Conservation (phyloP, 2,797 vertebrate genomes). For the Sciurus vulgaris region DNA sequence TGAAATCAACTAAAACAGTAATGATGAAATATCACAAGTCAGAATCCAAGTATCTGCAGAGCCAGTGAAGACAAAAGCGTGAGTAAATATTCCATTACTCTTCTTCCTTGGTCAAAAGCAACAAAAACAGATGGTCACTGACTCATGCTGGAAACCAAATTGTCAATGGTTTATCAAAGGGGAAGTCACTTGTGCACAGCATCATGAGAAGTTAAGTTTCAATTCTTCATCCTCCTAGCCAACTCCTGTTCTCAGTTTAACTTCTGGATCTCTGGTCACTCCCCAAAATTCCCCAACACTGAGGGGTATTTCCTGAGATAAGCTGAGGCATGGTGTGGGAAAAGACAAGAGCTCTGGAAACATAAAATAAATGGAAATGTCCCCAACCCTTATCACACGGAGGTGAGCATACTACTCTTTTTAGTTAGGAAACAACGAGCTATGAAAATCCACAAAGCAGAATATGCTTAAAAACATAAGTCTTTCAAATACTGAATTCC, state of each 20-base stretch:
- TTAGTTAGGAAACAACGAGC: neutral
- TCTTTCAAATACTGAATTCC: neutral
- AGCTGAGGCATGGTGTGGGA: neutral
- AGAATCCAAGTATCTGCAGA: neutral
- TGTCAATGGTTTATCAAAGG: conserved; percentile 68
- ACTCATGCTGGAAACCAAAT: conserved; percentile 57
- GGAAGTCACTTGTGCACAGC: conserved; percentile 34
- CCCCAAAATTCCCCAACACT: neutral
- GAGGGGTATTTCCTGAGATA: conserved; percentile 57
- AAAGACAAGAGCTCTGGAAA: neutral
- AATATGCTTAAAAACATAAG: neutral
- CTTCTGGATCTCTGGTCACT: neutral
- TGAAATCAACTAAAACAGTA: conserved; percentile 47
- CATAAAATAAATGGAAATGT: neutral
- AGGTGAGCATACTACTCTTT: neutral
- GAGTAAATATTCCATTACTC: conserved; percentile 11
- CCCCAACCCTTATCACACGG: neutral
- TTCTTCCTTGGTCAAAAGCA: conserved; percentile 30
- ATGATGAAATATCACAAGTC: neutral
- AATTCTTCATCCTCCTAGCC: conserved; percentile 54
- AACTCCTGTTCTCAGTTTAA: neutral
- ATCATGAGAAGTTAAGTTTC: conserved; percentile 65
- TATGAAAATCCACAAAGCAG: neutral
- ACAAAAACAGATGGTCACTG: conserved; percentile 59
- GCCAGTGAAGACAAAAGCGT: neutral